These are phyloP conservation scores for Xylophagus ater DNA, from an alignment of 2,888 invertebrate species.

Conservation along the genomic window DNA sequence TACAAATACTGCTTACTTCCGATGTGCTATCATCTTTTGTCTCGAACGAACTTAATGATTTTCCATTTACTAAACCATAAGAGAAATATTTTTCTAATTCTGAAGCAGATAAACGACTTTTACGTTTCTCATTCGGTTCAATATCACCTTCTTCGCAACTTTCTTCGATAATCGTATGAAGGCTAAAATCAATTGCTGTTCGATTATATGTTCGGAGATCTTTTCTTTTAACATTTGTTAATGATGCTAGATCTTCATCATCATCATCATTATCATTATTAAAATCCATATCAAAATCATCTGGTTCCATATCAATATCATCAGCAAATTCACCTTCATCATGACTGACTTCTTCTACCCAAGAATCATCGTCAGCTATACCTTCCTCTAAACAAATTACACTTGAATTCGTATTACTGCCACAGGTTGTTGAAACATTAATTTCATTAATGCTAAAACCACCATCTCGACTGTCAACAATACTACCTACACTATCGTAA, in stretches of 20 bases:
- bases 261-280: too few relatives aligned
- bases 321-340: constrained; percentile 56
- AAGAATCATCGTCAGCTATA: constrained; percentile 80
- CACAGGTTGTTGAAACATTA: too few relatives aligned
- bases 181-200: constrained; percentile 73
- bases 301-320: too few relatives aligned
- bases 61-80: constrained; percentile 69
- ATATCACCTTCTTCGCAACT: constrained; percentile 89
- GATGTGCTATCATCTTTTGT: constrained; percentile 55
- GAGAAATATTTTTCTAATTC: constrained; percentile 86
- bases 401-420: too few relatives aligned
- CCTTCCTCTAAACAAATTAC: constrained; percentile 63
- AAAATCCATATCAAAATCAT: constrained; percentile 52
- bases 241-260: constrained; percentile 48
- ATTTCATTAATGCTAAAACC: too few relatives aligned
- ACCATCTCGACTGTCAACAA: too few relatives aligned
- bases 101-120: constrained; percentile 59
- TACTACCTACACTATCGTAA: too few relatives aligned
- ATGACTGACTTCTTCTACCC: constrained; percentile 80
- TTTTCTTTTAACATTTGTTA: constrained; percentile 63
- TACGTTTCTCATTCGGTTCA: constrained; percentile 43
- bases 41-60: constrained; percentile 39
- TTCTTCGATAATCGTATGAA: constrained; percentile 89
- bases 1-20: constrained; percentile 77
- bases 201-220: constrained; percentile 74